Evolutionary conservation across 1,140 invertebrate species (phyloP), one percentile per base, ranked within the genome.

Genomic region (fruit fly (Drosophila melanogaster)): DNA sequence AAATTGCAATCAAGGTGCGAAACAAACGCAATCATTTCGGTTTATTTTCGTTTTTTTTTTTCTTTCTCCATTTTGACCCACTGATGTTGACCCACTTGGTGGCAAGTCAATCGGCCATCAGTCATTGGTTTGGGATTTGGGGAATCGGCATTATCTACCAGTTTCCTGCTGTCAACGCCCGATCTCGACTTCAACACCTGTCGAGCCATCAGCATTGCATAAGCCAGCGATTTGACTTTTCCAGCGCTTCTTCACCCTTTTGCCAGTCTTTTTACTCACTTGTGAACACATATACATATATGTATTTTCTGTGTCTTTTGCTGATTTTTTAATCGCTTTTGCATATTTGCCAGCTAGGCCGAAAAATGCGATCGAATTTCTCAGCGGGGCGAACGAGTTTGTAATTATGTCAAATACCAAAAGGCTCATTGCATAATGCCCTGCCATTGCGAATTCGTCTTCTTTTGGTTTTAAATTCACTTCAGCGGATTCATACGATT

Each of bases 401-500:
- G 69, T 81, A 86, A 86, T 86, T 81, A 80, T 87, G 81, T 86
- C 81, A 86, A 86, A 86, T 67, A 71, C 66, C 75, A 58, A 76
- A 66, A 71, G 57, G 65, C 35, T 47, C 35, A 81, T 86, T 87
- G 64, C 75, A 79, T 81, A 86, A 86, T 66, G 11, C 33, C 59
- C 33, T 8, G 44, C 40, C 70, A 58, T 49, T 30, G 47, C 53
- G 54, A 71, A 59, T 58, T 46, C 66, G 58, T 73, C 70, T 73
- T 71, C 54, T 55, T 67, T 66, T 15, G 15, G 35, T 30, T 40
- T 49, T 37, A 55, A 44, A 55, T 50, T 15, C 41, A 17, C 62
- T 26, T 40, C 30, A 8, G 30, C 30, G 30, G 8, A 30, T 3
- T 30, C 30, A 30, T 2, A 66, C 40, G 15, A 43, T 35, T 33